A percentile compares a stretch with the other conserved stretches of the same genome.
Conservation (phyloP, 2,113 vertebrate genomes). For the Hypomesus transpacificus region DNA sequence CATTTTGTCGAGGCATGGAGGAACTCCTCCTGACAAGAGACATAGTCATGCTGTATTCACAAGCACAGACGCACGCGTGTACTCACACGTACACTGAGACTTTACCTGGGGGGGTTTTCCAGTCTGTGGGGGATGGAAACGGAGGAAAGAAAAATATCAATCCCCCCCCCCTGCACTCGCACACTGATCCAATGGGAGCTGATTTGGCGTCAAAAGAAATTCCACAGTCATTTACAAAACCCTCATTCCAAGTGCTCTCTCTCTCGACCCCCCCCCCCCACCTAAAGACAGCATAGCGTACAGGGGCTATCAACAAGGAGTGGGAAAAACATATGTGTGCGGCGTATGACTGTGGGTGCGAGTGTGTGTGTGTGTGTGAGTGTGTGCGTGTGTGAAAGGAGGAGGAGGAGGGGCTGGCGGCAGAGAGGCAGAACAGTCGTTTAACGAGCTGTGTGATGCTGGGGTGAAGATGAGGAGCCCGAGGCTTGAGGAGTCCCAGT, state of each 20-base stretch:
- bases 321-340: neutral
- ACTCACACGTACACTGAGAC: neutral
- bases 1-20: too few species aligned
- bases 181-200: neutral
- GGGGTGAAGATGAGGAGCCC: conserved; percentile 9
- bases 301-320: neutral
- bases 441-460: conserved; percentile 36
- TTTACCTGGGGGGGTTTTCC: too few species aligned
- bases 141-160: neutral
- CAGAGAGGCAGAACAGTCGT: neutral
- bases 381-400: neutral
- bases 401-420: neutral
- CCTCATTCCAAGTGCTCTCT: too few species aligned
- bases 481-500: conserved; percentile 22
- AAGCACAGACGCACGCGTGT: neutral
- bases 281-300: neutral
- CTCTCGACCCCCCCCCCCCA: too few species aligned
- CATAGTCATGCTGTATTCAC: too few species aligned
- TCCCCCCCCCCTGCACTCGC: neutral
- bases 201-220: conserved; percentile 56
- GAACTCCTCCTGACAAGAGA: too few species aligned
- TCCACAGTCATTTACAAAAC: conserved; percentile 34
- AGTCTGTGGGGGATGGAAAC: neutral
- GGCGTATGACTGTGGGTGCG: neutral
- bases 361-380: neutral